Evolutionary conservation across 1,140 invertebrate genomes (phyloP), one percentile per base, ranked within the genome.

Genomic region (Aphaenogaster rudis): DNA sequence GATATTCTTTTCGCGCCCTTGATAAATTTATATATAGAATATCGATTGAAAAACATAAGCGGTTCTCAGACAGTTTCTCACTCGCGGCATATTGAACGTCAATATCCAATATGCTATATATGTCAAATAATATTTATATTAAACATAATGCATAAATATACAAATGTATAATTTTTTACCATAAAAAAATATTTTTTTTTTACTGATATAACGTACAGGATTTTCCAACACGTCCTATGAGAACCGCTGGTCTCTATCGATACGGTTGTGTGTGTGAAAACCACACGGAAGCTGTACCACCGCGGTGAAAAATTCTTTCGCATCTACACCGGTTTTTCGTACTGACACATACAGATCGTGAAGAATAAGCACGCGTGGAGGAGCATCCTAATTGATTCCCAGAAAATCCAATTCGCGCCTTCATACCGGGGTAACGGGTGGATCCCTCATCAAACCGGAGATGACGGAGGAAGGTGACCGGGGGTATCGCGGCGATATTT

Each of bases 401-500:
- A 84, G 86, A 87, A 72, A 87, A 87, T 84, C 79, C 86, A 87
- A 87, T 87, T 87, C 78, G 78, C 76, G 85, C 85, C 84, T 80
- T 67, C 48, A 67, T 86, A 67, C 50, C 63, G 7, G 54, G 28
- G 21, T 50, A 54, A 72, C 80, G 69, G 80, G 28, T 57, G 42
- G 63, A 42, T 45, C 74, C 64, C 39, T 42, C 54, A 66, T 67
- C 69, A 89, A 74, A 61, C 78, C 64, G 76, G 67, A 86, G 88
- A 71, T 72, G 69, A 63, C 80, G 69, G 61, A 78, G 45, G 72
- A 87, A 84, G 79, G 86, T 77, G 79, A 48, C 36, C 36, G 63
- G 52, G 48, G 72, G 45, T 86, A 87, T 87, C 63, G 76, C 48
- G 79, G 80, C 61, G 90, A 94, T 93, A 93, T 93, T 93, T 93